These are phyloP conservation scores for Amitus sp. DNA, from an alignment of 2,888 invertebrate species.

Conservation along the genomic window DNA sequence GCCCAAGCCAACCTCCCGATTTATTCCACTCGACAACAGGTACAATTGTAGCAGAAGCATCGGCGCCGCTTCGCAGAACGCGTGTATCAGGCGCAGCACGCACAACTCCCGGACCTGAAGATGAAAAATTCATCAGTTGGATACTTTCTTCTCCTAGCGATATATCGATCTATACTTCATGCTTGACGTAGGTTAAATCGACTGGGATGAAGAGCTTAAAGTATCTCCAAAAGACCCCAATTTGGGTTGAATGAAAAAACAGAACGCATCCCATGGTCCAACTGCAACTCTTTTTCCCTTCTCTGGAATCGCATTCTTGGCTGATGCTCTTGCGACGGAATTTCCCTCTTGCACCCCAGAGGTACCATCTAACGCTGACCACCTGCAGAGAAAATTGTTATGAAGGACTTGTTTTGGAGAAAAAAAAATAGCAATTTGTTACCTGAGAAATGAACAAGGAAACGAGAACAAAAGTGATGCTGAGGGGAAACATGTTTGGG, in stretches of 20 bases:
- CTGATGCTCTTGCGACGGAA: constrained; percentile 43
- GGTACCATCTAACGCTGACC: constrained; percentile 80
- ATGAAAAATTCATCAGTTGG: not conserved
- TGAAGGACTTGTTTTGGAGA: too few relatives aligned
- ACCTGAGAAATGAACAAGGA: constrained; percentile 82
- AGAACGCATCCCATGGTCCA: constrained; percentile 67
- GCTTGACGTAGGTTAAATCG: constrained; percentile 82
- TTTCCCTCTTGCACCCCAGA: constrained; percentile 65
- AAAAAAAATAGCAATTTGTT: constrained; percentile 3
- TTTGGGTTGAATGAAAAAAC: constrained; percentile 74
- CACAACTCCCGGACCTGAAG: constrained; percentile 70
- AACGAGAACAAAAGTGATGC: constrained; percentile 76
- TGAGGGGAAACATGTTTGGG: constrained; percentile 56
- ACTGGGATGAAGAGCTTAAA: constrained; percentile 87
- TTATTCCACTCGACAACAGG: constrained; percentile 69
- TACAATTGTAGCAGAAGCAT: constrained; percentile 86
- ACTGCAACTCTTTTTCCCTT: constrained; percentile 48
- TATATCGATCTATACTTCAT: too few relatives aligned
- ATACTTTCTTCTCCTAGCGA: too few relatives aligned
- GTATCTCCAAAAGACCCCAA: constrained; percentile 83
- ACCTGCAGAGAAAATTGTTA: constrained; percentile 43
- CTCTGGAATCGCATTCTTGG: constrained; percentile 40
- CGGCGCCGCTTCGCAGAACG: constrained; percentile 89
- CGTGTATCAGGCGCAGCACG: constrained; percentile 85
- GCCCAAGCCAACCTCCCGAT: constrained; percentile 37